phyloP scores from a whole-genome alignment of 1,140 invertebrate genomes.

The Zaprionus inermis region DNA sequence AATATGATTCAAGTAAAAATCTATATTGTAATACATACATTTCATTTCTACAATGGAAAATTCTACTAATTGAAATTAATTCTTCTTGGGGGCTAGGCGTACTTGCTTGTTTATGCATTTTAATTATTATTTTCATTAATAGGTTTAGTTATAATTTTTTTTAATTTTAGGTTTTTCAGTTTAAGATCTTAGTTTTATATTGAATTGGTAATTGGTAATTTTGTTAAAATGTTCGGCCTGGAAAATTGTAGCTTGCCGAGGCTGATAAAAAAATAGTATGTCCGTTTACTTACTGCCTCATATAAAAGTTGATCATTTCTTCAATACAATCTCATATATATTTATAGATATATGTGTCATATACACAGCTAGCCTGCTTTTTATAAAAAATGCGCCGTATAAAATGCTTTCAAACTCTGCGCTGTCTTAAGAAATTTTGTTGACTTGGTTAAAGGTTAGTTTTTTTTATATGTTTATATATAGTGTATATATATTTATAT shows the following conservation, averaged over 20 bases:
- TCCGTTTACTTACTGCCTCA: slow-evolving; percentile 77
- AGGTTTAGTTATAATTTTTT: slow-evolving; percentile 40
- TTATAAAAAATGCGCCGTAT: slow-evolving; percentile 78
- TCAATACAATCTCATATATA: slow-evolving; percentile 62
- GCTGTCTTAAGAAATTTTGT: slow-evolving; percentile 48
- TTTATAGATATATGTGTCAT: slow-evolving; percentile 62
- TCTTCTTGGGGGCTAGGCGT: slow-evolving; percentile 27
- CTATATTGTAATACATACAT: slow-evolving; percentile 52
- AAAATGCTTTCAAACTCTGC: slow-evolving; percentile 70
- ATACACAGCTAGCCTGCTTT: slow-evolving; percentile 73
- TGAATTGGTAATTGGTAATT: slow-evolving; percentile 62
- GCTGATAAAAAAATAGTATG: slow-evolving; percentile 78
- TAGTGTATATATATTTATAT: slow-evolving; percentile 42
- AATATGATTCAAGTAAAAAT: slow-evolving; percentile 50
- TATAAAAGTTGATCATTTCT: slow-evolving; percentile 76
- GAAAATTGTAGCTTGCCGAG: slow-evolving; percentile 73
- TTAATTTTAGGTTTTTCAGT: slow-evolving; percentile 26
- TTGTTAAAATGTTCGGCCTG: slow-evolving; percentile 74
- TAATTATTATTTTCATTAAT: slow-evolving; percentile 34
- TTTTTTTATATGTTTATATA: slow-evolving; percentile 47
- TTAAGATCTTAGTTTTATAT: slow-evolving; percentile 17
- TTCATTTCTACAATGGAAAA: slow-evolving; percentile 76
- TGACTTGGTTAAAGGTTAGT: slow-evolving; percentile 62
- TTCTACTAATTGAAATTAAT: slow-evolving; percentile 71
- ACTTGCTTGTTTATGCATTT: slow-evolving; percentile 16